Percentiles rank a stretch among this genome's conserved stretches.
These are phyloP conservation scores for Ophion ventricosus DNA, from an alignment of 2,888 invertebrate genomes.

Conservation along the genomic window DNA sequence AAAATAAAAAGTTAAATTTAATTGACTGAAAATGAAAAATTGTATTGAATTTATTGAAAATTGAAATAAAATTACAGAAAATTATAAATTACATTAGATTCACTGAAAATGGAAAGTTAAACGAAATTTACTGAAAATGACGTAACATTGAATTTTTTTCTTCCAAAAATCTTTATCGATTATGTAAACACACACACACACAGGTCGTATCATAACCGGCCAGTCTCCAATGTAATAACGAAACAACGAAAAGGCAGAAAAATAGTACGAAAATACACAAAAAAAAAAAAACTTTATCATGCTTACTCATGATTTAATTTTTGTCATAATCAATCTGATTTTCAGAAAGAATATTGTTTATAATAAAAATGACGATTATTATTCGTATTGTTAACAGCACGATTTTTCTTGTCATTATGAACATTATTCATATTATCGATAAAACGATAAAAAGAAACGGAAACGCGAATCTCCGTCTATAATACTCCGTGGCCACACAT, in stretches of 20 bases:
- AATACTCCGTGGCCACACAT: too few species aligned
- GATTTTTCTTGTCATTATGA: not conserved
- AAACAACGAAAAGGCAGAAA: not conserved
- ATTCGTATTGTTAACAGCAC: too few species aligned
- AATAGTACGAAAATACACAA: not conserved
- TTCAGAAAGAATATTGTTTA: too few species aligned
- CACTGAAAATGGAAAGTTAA: not conserved
- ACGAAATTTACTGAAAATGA: not conserved
- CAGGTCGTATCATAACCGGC: not conserved
- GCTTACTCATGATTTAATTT: not conserved
- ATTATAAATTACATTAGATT: not conserved
- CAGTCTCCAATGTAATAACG: not conserved
- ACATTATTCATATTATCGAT: not conserved
- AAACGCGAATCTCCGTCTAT: not conserved
- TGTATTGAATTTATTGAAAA: not conserved
- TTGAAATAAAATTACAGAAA: not conserved
- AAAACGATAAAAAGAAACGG: not conserved
- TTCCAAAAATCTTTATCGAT: too few species aligned
- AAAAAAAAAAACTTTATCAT: not conserved
- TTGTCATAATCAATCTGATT: not conserved
- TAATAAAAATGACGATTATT: too few species aligned
- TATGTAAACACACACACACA: not conserved
- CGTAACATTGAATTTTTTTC: not conserved
- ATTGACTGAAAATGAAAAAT: not conserved
- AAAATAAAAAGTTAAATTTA: not conserved